Percentiles rank a stretch among this genome's conserved stretches.
phyloP scores from a whole-genome alignment of 2,797 vertebrate genomes.

The Onychomys arenicola region DNA sequence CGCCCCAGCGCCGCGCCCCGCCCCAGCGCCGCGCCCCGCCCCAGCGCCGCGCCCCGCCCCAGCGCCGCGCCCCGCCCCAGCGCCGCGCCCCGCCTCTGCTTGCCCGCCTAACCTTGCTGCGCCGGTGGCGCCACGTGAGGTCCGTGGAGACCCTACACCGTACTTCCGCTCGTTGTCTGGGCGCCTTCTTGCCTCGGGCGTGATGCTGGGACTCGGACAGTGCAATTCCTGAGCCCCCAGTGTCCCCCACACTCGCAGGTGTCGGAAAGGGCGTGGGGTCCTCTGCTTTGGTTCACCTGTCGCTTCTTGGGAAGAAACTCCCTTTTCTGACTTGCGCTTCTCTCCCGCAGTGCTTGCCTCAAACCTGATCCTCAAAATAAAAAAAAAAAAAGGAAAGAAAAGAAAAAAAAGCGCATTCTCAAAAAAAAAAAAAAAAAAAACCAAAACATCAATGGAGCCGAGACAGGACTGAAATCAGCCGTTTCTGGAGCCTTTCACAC shows the following conservation, averaged over 20 bases:
- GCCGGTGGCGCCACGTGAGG: background rate
- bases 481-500: background rate
- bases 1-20: background rate
- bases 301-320: background rate
- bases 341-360: background rate
- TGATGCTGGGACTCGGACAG: accelerated
- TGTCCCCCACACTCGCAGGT: background rate
- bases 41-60: background rate
- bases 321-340: background rate
- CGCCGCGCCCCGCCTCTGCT: constrained; percentile 17
- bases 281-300: background rate
- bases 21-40: background rate
- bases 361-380: background rate
- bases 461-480: too few relatives aligned
- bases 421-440: background rate
- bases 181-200: accelerated
- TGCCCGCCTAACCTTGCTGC: constrained; percentile 10
- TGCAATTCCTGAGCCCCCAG: background rate
- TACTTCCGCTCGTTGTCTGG: accelerated
- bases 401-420: background rate
- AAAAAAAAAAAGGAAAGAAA: too few relatives aligned
- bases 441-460: background rate
- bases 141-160: background rate
- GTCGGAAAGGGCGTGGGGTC: background rate
- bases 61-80: background rate